Evolutionary conservation across 2,797 vertebrate species (phyloP).

Genomic region (Sparidentex hasta): DNA sequence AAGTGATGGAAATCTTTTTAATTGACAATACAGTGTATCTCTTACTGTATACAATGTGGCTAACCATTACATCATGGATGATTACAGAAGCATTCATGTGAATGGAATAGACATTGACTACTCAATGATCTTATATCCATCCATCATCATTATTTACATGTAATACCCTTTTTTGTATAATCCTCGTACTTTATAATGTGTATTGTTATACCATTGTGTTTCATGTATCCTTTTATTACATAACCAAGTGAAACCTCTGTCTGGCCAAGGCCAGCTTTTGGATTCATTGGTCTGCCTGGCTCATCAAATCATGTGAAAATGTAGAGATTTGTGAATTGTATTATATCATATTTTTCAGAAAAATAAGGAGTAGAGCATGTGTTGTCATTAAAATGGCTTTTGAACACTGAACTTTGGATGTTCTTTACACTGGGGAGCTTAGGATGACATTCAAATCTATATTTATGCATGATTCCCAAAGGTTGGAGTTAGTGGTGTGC

Average conservation of each 20-base stretch:
- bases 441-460: not conserved
- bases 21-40: not conserved
- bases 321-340: not conserved
- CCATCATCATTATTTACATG: not conserved
- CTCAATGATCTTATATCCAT: not conserved
- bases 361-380: not conserved
- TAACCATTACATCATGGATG: not conserved
- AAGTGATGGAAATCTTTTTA: not conserved
- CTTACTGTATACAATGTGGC: not conserved
- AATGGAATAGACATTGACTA: constrained; percentile 14
- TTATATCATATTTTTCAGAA: not conserved
- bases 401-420: not conserved
- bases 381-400: constrained; percentile 5
- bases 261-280: not conserved
- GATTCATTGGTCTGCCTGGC: not conserved
- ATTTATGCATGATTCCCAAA: not conserved
- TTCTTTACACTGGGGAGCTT: not conserved
- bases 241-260: not conserved
- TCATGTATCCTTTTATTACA: not conserved
- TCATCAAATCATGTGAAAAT: not conserved
- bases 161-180: not conserved
- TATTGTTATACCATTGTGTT: not conserved
- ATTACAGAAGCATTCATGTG: not conserved
- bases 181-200: too few relatives aligned
- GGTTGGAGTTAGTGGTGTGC: not conserved